phyloP scores from a whole-genome alignment of 2,888 invertebrate species.

The Eupithecia centaureata region DNA sequence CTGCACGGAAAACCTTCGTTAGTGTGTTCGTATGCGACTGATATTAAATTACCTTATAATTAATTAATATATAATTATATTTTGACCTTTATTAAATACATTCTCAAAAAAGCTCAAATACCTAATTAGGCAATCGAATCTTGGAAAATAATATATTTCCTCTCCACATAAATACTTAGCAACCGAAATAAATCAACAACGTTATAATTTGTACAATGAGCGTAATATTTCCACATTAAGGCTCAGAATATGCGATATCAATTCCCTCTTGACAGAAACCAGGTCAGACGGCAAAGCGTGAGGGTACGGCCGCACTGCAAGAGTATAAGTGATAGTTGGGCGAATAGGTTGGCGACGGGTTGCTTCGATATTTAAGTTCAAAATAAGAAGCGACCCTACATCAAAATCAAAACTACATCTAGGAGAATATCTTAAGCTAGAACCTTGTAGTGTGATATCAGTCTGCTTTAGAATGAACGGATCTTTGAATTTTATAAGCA shows the following conservation, averaged over 20 bases:
- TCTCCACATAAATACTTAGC: background rate
- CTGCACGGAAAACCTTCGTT: background rate
- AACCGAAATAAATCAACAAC: background rate
- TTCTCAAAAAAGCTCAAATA: too few relatives aligned
- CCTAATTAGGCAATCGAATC: background rate
- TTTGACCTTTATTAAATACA: too few relatives aligned
- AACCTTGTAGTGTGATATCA: too few relatives aligned
- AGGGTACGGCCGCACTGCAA: background rate
- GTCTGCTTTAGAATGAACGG: too few relatives aligned
- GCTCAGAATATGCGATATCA: slow-evolving; percentile 31
- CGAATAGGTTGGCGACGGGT: background rate
- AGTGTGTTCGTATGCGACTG: background rate
- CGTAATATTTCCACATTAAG: slow-evolving; percentile 25
- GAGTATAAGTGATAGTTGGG: background rate
- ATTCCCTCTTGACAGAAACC: slow-evolving; percentile 37
- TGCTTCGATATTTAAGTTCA: background rate
- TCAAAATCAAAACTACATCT: too few relatives aligned
- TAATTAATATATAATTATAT: too few relatives aligned
- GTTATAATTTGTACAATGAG: slow-evolving; percentile 6
- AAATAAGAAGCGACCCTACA: too few relatives aligned
- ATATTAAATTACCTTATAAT: too few relatives aligned
- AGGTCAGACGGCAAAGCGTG: slow-evolving; percentile 35
- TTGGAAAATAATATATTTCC: background rate
- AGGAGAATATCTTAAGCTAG: too few relatives aligned
- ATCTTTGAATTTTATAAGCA: too few relatives aligned